A percentile compares a stretch with the other conserved stretches of the same genome.
phyloP scores from a whole-genome alignment of 2,113 vertebrate genomes.

The Cathartes aura region DNA sequence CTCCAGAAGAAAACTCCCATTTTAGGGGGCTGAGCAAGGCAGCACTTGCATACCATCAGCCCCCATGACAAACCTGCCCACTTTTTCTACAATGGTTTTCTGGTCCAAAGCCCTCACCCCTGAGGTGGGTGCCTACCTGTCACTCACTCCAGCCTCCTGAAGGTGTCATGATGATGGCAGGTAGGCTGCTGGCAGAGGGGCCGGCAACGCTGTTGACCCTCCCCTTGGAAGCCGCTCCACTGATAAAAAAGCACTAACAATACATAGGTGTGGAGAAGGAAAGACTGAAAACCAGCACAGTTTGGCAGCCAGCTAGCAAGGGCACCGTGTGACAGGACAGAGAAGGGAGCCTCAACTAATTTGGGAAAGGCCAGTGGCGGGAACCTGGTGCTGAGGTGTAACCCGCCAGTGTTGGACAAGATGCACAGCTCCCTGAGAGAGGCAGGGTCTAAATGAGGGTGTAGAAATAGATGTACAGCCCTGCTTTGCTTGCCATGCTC shows the following conservation, averaged over 20 bases:
- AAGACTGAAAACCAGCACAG: neutral
- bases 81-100: neutral
- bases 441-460: neutral
- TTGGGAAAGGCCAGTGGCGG: neutral
- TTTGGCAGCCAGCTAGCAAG: neutral
- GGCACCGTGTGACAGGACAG: fast-evolving
- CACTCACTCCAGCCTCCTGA: neutral
- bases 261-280: neutral
- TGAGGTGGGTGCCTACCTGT: neutral
- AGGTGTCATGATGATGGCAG: neutral
- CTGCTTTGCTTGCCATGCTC: neutral
- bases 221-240: neutral
- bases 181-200: neutral
- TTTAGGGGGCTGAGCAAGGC: neutral
- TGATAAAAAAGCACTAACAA: neutral
- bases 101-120: neutral
- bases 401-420: neutral
- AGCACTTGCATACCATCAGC: neutral
- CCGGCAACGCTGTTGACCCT: fast-evolving
- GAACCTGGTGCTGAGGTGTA: fast-evolving
- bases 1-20: neutral
- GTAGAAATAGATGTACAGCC: neutral
- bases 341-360: neutral
- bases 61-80: neutral
- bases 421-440: neutral